Conservation (phyloP, 2,888 invertebrate species). For the Ischnura elegans region DNA sequence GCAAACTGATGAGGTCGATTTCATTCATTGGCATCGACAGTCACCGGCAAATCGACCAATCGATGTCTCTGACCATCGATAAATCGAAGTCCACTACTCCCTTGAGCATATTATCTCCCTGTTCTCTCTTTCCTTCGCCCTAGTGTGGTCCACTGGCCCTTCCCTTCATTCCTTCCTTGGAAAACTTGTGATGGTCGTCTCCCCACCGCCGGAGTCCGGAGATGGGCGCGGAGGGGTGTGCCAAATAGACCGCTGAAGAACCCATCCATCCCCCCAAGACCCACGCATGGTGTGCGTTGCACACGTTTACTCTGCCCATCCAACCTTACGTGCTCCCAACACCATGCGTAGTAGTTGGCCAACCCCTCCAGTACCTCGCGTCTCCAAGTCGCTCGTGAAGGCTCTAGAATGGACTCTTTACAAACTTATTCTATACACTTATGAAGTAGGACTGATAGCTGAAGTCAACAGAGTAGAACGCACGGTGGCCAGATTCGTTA, state of each 20-base stretch:
- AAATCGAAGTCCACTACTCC: no score
- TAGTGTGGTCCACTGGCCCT: not conserved
- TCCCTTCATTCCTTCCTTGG: not conserved
- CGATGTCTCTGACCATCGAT: no score
- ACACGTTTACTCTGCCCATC: not conserved
- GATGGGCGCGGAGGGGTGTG: slow-evolving; percentile 19
- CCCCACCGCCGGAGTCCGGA: slow-evolving; percentile 41
- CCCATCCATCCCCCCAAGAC: slow-evolving; percentile 24
- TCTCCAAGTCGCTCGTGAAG: not conserved
- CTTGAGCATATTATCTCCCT: no score
- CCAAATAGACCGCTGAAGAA: slow-evolving; percentile 67
- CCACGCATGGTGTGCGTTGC: not conserved
- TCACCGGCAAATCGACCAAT: no score
- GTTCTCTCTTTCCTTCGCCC: no score
- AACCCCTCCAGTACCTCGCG: not conserved
- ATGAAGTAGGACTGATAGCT: no score
- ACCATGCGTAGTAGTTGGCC: not conserved
- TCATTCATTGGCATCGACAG: no score
- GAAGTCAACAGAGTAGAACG: no score
- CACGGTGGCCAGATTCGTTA: no score
- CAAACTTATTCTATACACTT: no score
- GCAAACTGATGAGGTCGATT: no score
- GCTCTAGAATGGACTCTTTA: no score
- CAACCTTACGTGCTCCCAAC: not conserved
- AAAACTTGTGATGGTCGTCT: slow-evolving; percentile 25